These are phyloP conservation scores for Bombylius major DNA, from an alignment of 2,888 invertebrate genomes.

Conservation along the genomic window DNA sequence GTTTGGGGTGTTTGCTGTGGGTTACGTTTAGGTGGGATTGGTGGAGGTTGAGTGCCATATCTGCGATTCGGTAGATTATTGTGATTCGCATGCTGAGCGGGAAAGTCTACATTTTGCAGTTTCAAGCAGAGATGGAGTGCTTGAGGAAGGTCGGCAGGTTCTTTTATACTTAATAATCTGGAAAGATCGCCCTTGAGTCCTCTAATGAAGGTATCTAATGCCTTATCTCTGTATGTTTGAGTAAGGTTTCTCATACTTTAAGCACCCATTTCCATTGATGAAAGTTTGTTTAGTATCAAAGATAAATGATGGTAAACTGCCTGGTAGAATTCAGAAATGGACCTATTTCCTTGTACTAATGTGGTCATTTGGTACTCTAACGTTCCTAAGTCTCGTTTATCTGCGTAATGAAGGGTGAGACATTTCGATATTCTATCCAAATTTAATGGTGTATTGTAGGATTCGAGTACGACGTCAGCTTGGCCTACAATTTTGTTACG, in stretches of 20 bases:
- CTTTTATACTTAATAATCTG: not conserved
- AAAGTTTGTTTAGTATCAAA: not conserved
- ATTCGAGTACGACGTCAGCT: constrained; percentile 3
- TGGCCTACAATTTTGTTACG: constrained; percentile 3
- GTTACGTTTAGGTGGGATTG: not conserved
- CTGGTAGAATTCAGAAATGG: not conserved
- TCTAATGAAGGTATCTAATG: not conserved
- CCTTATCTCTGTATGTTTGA: not conserved
- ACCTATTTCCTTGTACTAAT: constrained; percentile 7
- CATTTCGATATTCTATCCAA: constrained; percentile 4
- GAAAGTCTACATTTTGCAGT: not conserved
- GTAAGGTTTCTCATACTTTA: not conserved
- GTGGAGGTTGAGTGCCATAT: not conserved
- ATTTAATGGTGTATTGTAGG: constrained; percentile 7
- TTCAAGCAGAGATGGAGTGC: constrained; percentile 1
- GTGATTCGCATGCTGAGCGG: not conserved
- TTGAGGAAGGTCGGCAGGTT: not conserved
- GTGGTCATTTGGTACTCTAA: constrained; percentile 13
- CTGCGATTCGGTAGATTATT: not conserved
- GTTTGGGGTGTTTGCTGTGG: not conserved
- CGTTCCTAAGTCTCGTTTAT: constrained; percentile 11
- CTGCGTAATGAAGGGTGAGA: constrained; percentile 10
- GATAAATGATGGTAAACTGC: not conserved
- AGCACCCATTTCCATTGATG: not conserved
- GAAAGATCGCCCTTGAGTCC: not conserved